A percentile compares a stretch with the other conserved stretches of the same genome.
Conservation (phyloP, 2,113 vertebrate species). For the Campylomormyrus numenius region DNA sequence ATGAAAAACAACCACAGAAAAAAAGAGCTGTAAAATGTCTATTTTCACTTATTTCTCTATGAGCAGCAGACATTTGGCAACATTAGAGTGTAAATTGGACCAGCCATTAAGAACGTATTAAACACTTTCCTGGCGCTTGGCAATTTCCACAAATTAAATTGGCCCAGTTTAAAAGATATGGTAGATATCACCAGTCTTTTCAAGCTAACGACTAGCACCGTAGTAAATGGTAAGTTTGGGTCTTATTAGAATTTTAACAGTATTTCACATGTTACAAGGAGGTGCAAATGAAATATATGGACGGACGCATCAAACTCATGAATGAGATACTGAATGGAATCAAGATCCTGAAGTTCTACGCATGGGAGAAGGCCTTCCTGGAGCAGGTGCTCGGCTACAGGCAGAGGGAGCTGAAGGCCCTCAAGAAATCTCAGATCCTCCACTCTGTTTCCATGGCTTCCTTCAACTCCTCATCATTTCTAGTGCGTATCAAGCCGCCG, state of each 20-base stretch:
- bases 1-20: conserved; percentile 58
- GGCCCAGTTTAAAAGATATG: conserved; percentile 28
- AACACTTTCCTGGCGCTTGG: conserved; percentile 52
- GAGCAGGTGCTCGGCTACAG: conserved; percentile 67
- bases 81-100: conserved; percentile 46
- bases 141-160: conserved; percentile 50
- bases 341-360: conserved; percentile 81
- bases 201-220: neutral
- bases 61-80: conserved; percentile 54
- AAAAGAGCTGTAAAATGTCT: conserved; percentile 45
- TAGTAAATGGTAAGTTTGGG: neutral
- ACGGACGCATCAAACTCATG: conserved; percentile 77
- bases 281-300: conserved; percentile 84
- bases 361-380: conserved; percentile 84
- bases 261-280: conserved; percentile 59
- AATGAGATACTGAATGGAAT: conserved; percentile 74
- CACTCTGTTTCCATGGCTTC: conserved; percentile 87
- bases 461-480: conserved; percentile 87
- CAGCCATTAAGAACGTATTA: conserved; percentile 33
- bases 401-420: conserved; percentile 70
- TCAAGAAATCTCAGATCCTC: conserved; percentile 79
- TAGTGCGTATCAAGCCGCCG: conserved; percentile 57
- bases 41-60: conserved; percentile 51
- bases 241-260: neutral
- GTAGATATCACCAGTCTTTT: conserved; percentile 22